Evolutionary conservation across 2,888 invertebrate species (phyloP), one percentile per base, ranked within the genome.

Genomic region (Drosophila phalerata): DNA sequence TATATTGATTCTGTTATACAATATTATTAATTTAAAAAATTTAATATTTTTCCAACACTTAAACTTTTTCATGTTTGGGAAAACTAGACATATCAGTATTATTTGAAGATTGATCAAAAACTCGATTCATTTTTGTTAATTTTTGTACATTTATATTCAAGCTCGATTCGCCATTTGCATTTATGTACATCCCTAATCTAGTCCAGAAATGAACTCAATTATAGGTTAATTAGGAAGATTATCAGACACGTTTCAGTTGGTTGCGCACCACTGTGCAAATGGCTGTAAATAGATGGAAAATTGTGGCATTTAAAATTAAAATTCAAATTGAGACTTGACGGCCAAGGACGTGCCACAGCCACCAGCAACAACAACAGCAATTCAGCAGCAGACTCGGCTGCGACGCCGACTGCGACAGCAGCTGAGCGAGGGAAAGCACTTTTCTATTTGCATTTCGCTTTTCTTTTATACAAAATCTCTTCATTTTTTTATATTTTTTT

Each of bases 241-340:
- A 53, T 57, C 40, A 13, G 3, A 11, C 22, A 5, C 45, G 40
- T 38, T 51, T 34, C 13, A 1, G 0, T 19, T 1, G 10, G 22
- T 22, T 51, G 30, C 3, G 37, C 34, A 17, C 57, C 53, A 61
- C 47, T 11, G 34, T 42, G 28, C 48, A 40, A 40, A 11, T 43
- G 47, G 45, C 70, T 64, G 65, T 77, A 77, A 87, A 77, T 82
- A 85, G 85, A 79, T 79, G 85, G 83, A 82, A 89, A 89, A 89
- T 85, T 77, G 85, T 83, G 84, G 88, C 89, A 89, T 85, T 85
- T 89, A 77, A 87, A 87, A 89, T 85, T 89, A 88, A 85, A 85
- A 85, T 88, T 89, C 80, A 89, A 89, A 85, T 89, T 85, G 84
- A 89, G 89, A 79, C 84, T 85, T 85, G 85, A 81, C 82, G 77